Evolutionary conservation across 2,888 invertebrate genomes (phyloP).

Genomic region (Acronicta leporina): DNA sequence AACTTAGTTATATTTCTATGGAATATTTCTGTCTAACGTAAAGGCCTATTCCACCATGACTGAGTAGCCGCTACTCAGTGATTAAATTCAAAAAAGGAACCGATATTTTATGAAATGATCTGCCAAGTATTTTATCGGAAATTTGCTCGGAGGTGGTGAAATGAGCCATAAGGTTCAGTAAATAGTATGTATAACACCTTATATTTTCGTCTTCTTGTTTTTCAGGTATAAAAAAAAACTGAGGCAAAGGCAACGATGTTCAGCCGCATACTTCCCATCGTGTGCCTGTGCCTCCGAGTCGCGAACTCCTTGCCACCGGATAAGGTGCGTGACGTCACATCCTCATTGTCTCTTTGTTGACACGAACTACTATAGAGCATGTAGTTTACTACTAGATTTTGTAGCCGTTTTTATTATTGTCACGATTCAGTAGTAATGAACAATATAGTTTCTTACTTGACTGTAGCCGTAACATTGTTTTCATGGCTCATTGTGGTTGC

Average conservation of each 20-base stretch:
- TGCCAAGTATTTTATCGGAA: too few species aligned
- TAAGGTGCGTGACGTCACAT: conserved; percentile 71
- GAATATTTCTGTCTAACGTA: too few species aligned
- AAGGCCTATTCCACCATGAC: too few species aligned
- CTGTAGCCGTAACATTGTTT: not conserved
- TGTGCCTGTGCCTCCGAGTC: conserved; percentile 60
- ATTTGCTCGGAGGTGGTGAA: too few species aligned
- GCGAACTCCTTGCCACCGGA: conserved; percentile 77
- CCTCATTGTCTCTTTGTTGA: conserved; percentile 42
- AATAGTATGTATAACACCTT: not conserved
- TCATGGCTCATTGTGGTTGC: not conserved
- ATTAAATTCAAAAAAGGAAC: too few species aligned
- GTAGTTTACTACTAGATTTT: not conserved
- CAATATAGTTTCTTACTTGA: conserved; percentile 1
- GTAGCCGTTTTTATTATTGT: conserved; percentile 3
- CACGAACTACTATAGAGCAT: conserved; percentile 6
- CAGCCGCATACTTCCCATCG: conserved; percentile 46
- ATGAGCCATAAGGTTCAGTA: too few species aligned
- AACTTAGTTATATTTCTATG: too few species aligned
- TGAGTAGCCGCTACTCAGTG: too few species aligned
- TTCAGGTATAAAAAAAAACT: conserved; percentile 23
- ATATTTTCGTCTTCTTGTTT: not conserved
- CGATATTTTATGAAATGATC: too few species aligned
- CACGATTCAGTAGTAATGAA: conserved; percentile 15
- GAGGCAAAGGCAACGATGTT: conserved; percentile 57